These are phyloP conservation scores for Drosophila fuyamai DNA, from an alignment of 1,140 invertebrate genomes.

Conservation along the genomic window DNA sequence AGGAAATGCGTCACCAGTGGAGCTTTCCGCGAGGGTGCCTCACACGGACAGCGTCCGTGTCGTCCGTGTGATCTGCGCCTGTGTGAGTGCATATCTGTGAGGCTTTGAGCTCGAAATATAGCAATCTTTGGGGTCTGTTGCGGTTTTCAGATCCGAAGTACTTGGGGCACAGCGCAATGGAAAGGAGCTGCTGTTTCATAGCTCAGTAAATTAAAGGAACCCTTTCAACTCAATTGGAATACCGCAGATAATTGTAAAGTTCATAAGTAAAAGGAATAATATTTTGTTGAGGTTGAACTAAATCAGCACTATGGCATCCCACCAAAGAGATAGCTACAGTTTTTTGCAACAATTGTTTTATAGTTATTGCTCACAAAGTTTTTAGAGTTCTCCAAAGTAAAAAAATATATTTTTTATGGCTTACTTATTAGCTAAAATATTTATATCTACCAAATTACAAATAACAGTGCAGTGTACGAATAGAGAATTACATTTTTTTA, in stretches of 20 bases:
- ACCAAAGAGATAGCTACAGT: too few species aligned
- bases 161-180: slow-evolving; percentile 39
- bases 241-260: too few species aligned
- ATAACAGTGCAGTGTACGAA: too few species aligned
- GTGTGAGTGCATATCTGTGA: slow-evolving; percentile 51
- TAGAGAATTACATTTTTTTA: too few species aligned
- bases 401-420: too few species aligned
- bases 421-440: too few species aligned
- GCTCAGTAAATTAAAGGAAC: background rate
- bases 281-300: too few species aligned
- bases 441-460: too few species aligned
- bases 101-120: slow-evolving; percentile 17
- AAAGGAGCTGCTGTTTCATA: background rate
- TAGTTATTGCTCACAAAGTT: too few species aligned
- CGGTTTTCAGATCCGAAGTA: slow-evolving; percentile 42
- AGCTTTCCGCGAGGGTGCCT: slow-evolving; percentile 50
- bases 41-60: slow-evolving; percentile 70
- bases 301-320: too few species aligned
- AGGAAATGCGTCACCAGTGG: slow-evolving; percentile 52
- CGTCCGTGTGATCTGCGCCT: slow-evolving; percentile 46
- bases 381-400: background rate
- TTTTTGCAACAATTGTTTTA: too few species aligned
- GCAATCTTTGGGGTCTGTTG: slow-evolving; percentile 1
- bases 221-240: background rate
- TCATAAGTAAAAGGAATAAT: background rate